Evolutionary conservation across 2,113 vertebrate genomes (phyloP).

Genomic region (Psittacus erithacus): DNA sequence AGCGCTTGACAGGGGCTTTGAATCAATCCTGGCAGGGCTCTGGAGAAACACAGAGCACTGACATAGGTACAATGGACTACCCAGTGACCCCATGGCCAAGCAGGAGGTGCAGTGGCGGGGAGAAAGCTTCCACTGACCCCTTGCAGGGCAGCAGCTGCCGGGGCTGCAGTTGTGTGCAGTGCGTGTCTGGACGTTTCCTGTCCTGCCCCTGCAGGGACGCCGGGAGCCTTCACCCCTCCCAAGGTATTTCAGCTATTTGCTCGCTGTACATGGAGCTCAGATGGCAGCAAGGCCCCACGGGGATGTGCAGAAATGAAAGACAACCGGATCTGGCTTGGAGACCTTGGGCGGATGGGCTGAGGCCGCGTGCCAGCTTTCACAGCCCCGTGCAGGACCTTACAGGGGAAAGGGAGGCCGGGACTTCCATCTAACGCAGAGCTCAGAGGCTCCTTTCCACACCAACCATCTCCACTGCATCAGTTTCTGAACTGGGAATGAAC

Average conservation of each 20-base stretch:
- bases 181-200: accelerated
- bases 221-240: not conserved
- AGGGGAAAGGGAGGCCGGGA: not conserved
- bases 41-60: accelerated
- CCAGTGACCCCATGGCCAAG: accelerated
- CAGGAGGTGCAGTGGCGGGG: accelerated
- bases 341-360: not conserved
- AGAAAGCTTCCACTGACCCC: accelerated
- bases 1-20: not conserved
- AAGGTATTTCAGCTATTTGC: not conserved
- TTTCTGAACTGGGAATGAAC: not conserved
- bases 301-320: not conserved
- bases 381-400: accelerated
- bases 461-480: not conserved
- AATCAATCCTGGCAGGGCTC: not conserved
- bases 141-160: accelerated
- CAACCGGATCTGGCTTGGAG: not conserved
- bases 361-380: not conserved
- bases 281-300: not conserved
- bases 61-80: accelerated
- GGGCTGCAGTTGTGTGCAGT: not conserved
- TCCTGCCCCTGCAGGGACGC: accelerated
- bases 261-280: accelerated
- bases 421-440: not conserved
- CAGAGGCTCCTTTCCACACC: not conserved